A percentile compares a stretch with the other conserved stretches of the same genome.
Conservation (phyloP, 30 jellyfish, hydroid and myxozoan species). For the Clytia hemisphaerica region DNA sequence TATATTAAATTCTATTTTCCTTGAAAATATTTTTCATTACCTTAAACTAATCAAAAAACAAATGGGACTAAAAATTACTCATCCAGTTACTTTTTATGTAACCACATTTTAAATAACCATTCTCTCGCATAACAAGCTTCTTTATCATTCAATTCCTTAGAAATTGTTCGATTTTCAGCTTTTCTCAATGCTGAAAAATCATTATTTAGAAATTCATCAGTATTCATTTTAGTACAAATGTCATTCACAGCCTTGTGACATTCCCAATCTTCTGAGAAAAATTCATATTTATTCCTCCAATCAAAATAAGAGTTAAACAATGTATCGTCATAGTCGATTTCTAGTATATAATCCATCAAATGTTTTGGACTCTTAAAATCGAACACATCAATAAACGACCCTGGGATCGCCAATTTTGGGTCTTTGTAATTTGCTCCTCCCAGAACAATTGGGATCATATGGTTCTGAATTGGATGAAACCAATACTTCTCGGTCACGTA, state of each 20-base stretch:
- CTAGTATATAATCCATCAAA: constrained; percentile 39
- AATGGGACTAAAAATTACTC: too few species aligned
- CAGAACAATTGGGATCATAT: constrained; percentile 76
- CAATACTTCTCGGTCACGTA: constrained; percentile 93
- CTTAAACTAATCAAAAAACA: too few species aligned
- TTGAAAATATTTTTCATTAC: too few species aligned
- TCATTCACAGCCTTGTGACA: constrained; percentile 9
- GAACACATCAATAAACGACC: constrained; percentile 65
- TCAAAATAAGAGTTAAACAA: constrained; percentile 65
- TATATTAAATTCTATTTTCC: too few species aligned
- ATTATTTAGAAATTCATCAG: too few species aligned
- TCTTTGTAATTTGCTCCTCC: constrained; percentile 76
- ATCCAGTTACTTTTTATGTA: too few species aligned
- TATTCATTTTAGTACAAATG: constrained; percentile 7
- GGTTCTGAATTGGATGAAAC: constrained; percentile 29
- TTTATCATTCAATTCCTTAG: too few species aligned
- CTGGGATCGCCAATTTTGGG: constrained; percentile 71
- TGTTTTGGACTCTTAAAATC: constrained; percentile 39
- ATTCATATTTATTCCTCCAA: constrained; percentile 53
- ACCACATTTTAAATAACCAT: too few species aligned
- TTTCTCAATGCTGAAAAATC: too few species aligned
- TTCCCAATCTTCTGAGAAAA: not conserved
- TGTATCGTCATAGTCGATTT: constrained; percentile 59
- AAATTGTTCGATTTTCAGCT: too few species aligned
- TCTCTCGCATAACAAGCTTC: too few species aligned